A percentile compares a stretch with the other conserved stretches of the same genome.
Conservation (phyloP, 2,797 vertebrate species). For the Scleropages formosus region DNA sequence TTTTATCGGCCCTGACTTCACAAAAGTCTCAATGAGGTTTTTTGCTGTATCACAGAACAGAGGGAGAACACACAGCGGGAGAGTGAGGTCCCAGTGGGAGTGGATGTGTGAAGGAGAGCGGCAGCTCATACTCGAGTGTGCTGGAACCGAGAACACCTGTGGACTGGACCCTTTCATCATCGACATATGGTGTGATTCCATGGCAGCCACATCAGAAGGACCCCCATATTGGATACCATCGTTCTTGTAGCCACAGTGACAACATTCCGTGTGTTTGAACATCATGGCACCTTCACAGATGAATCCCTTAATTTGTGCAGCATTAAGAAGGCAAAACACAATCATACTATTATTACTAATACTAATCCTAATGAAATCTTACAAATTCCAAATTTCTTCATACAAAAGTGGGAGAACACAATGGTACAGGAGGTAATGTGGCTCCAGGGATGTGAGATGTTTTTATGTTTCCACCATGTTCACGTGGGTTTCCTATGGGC, state of each 20-base stretch:
- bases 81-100: background rate
- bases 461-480: too few relatives aligned
- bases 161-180: background rate
- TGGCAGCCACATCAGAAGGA: background rate
- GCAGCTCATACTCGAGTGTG: background rate
- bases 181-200: background rate
- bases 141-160: too few relatives aligned
- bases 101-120: background rate
- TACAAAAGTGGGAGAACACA: too few relatives aligned
- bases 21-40: background rate
- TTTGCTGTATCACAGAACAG: background rate
- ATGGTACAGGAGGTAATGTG: too few relatives aligned
- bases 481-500: too few relatives aligned
- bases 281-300: background rate
- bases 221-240: background rate
- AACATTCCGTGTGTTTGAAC: background rate
- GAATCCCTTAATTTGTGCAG: background rate
- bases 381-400: too few relatives aligned
- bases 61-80: background rate
- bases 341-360: too few relatives aligned
- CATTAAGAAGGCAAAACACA: background rate
- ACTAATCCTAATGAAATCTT: too few relatives aligned
- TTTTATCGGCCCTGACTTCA: background rate
- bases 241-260: background rate
- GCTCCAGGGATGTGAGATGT: too few relatives aligned